A percentile compares a stretch with the other conserved stretches of the same genome.
These are phyloP conservation scores for Cotesia chilonis DNA, from an alignment of 1,140 invertebrate species.

Conservation along the genomic window DNA sequence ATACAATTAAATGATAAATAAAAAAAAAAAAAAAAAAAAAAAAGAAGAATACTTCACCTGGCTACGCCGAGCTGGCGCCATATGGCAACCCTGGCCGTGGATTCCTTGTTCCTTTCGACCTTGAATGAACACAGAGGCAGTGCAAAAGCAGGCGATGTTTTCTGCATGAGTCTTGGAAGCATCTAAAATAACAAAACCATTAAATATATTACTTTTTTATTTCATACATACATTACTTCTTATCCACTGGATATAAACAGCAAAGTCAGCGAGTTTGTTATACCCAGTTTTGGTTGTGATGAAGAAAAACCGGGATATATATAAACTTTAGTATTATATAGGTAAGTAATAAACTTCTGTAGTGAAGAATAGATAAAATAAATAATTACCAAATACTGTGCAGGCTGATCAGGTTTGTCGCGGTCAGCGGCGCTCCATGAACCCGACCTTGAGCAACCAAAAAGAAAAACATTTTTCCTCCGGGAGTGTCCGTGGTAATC, in stretches of 20 bases:
- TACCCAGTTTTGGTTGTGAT: too few species aligned
- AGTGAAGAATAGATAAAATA: conserved; percentile 21
- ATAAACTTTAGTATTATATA: too few species aligned
- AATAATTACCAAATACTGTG: conserved; percentile 70
- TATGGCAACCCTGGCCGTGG: conserved; percentile 84
- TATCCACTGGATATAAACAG: neutral
- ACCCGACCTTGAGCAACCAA: conserved; percentile 80
- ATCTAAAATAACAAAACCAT: conserved; percentile 61
- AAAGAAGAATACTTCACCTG: conserved; percentile 53
- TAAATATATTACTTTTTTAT: conserved; percentile 4
- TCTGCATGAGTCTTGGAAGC: conserved; percentile 76
- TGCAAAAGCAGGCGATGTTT: conserved; percentile 76
- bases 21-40: neutral
- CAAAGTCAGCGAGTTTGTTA: too few species aligned
- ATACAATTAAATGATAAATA: neutral
- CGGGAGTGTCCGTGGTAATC: conserved; percentile 92
- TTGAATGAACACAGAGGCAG: conserved; percentile 80
- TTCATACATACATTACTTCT: neutral
- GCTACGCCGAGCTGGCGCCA: conserved; percentile 84
- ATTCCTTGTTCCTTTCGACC: conserved; percentile 81
- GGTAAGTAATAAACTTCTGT: neutral
- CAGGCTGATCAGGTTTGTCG: conserved; percentile 66
- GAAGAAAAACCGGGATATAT: too few species aligned
- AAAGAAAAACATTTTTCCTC: conserved; percentile 88
- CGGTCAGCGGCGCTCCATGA: conserved; percentile 71